Base-by-base conservation (phyloP, 92 coral and sea anemone species). In the Zoanthus gigantus region DNA sequence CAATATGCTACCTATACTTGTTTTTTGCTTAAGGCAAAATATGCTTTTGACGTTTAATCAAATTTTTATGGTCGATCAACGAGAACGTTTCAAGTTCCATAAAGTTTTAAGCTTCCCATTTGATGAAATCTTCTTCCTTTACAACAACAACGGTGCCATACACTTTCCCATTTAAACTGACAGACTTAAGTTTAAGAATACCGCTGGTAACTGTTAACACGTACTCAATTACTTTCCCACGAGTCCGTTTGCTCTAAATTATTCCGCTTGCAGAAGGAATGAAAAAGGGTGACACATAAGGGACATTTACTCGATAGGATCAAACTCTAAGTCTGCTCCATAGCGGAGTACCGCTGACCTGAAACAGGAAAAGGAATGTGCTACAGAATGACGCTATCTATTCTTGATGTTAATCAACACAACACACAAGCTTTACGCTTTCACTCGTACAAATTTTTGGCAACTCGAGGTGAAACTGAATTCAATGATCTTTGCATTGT, bases 361-460 rank as follows among this genome's bases (percentile, higher is more conserved):
- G 94, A 91, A 72, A 95, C 85, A 9, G 98, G 93, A 58, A 95
- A 86, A 0, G 98, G 98, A 17, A 95, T 95, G 37, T 95, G 96
- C 98, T 96, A 95, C 63, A 95, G 86, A 11, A 95, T 23, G 23
- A 23, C 23, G 23, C 23, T 23, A 23, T 23, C 23, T 0, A 23
- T 23, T 23, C 23, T 23, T 23, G 23, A 23, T 23, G 23, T 23
- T 23, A 23, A 23, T 23, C 23, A 23, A 23, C 42, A 34, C 42
- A 34, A 1, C 42, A 34, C 42, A 34, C 42, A 34, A 34, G 42
- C 42, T 34, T 34, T 34, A 34, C 42, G 42, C 42, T 34, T 34
- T 34, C 42, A 34, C 1, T 34, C 42, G 3, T 34, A 3, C 42
- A 3, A 34, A 34, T 34, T 34, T 34, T 34, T 1, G 42, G 3